phyloP scores from a whole-genome alignment of 2,113 vertebrate species.

The Phrynocephalus versicolor region DNA sequence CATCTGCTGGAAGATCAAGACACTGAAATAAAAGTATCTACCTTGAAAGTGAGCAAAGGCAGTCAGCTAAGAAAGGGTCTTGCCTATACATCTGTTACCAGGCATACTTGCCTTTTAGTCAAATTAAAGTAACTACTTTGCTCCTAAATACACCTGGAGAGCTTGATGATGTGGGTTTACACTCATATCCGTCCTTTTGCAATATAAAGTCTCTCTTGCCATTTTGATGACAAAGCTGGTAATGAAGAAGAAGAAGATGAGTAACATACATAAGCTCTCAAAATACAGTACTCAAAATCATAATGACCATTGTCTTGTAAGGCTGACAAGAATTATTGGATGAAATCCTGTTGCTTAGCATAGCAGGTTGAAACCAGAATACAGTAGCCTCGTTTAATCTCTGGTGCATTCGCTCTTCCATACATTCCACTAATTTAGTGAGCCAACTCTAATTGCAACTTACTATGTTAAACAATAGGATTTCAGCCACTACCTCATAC shows the following conservation, averaged over 20 bases:
- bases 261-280: neutral
- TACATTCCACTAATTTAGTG: too few relatives aligned
- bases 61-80: neutral
- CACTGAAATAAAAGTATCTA: neutral
- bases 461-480: too few relatives aligned
- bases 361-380: too few relatives aligned
- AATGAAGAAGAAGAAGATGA: too few relatives aligned
- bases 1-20: conserved; percentile 17
- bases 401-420: too few relatives aligned
- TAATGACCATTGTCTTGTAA: too few relatives aligned
- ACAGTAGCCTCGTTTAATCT: too few relatives aligned
- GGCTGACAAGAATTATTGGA: too few relatives aligned
- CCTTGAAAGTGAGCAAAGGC: neutral
- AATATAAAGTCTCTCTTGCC: neutral
- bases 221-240: neutral
- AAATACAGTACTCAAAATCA: neutral
- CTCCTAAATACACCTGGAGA: neutral
- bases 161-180: neutral
- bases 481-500: too few relatives aligned
- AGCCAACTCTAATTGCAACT: too few relatives aligned
- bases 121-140: neutral
- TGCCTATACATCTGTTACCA: neutral
- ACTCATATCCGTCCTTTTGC: neutral
- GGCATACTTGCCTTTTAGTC: neutral
- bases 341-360: too few relatives aligned